Percentiles rank a stretch among this genome's conserved stretches.
Evolutionary conservation across 2,113 vertebrate genomes (phyloP).

Genomic region (Festucalex cinctus): DNA sequence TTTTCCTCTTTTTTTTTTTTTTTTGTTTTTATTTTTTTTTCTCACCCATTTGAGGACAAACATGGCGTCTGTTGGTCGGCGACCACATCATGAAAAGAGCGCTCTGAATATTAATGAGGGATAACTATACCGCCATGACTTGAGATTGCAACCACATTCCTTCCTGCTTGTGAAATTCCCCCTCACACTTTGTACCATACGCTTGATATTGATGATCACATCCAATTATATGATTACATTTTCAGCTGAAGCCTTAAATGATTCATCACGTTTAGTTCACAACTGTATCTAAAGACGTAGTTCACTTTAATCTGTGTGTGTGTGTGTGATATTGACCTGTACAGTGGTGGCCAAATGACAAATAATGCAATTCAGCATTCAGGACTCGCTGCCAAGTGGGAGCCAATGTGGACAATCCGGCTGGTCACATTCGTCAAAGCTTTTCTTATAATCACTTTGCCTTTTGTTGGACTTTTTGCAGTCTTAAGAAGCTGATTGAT

Average conservation of each 20-base stretch:
- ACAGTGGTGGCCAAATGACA: conserved; percentile 65
- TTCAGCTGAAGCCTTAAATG: conserved; percentile 64
- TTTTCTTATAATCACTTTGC: conserved; percentile 61
- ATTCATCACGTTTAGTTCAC: conserved; percentile 64
- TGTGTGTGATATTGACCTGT: conserved; percentile 61
- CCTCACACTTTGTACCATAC: conserved; percentile 26
- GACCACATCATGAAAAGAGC: conserved; percentile 52
- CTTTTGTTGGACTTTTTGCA: conserved; percentile 60
- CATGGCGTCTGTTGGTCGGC: conserved; percentile 49
- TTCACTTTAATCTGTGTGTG: conserved; percentile 11
- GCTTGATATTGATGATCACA: conserved; percentile 70
- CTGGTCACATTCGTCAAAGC: conserved; percentile 62
- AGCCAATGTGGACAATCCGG: conserved; percentile 50
- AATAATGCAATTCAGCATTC: conserved; percentile 66
- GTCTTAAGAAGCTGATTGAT: conserved; percentile 62
- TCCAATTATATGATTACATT: conserved; percentile 76
- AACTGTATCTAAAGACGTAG: conserved; percentile 58
- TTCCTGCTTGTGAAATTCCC: conserved; percentile 52
- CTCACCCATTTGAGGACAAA: conserved; percentile 47
- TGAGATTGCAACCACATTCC: conserved; percentile 55
- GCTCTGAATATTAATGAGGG: conserved; percentile 61
- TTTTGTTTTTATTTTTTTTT: conserved; percentile 14
- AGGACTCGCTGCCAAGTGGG: conserved; percentile 58
- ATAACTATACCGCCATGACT: conserved; percentile 57
- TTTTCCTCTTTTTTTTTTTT: background rate